Evolutionary conservation across 2,797 vertebrate genomes (phyloP), one percentile per base, ranked within the genome.

Genomic region (Spatula clypeata): DNA sequence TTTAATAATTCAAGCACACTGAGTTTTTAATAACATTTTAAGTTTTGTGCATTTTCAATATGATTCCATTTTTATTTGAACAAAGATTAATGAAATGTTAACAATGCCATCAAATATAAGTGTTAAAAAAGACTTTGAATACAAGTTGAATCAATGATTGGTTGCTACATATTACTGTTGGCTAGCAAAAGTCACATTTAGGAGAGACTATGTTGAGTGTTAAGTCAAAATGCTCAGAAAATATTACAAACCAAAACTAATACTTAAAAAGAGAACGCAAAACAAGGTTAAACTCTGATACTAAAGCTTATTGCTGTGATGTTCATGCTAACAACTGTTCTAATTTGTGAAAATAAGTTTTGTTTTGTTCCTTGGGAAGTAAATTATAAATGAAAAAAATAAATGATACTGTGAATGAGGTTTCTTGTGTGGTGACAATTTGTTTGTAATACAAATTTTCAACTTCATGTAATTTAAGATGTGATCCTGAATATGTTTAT

Each of bases 61-160:
- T 80, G 62, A 14, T 91, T 83, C 34, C 5, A 62, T 71, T 91
- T 91, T 94, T 83, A 62, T 77, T 93, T 79, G 57, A 91, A 58
- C 57, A 47, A 61, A 88, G 14, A 6, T 12, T 64, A 58, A 71
- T 29, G 20, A 54, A 36, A 45, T 49, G 66, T 81, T 49, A 1
- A 53, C 69, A 64, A 3, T 44, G 10, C 70, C 12, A 40, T 23
- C 24, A 64, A 61, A 27, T 73, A 31, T 65, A 58, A 67, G 7
- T 83, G 51, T 92, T 77, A 54, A 57, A 73, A 84, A 83, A 29
- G 53, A 74, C 14, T 89, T 34, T 27, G 17, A 70, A 67, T 72
- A 54, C 6, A 4, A 42, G 13, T 93, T 62, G 26, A 74, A 81
- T 69, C n/a, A 36, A n/a, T 72, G 54, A 31, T 23, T 60, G 49